These are phyloP conservation scores for Chelonoidis abingdonii DNA, from an alignment of 2,113 vertebrate genomes.

Conservation along the genomic window DNA sequence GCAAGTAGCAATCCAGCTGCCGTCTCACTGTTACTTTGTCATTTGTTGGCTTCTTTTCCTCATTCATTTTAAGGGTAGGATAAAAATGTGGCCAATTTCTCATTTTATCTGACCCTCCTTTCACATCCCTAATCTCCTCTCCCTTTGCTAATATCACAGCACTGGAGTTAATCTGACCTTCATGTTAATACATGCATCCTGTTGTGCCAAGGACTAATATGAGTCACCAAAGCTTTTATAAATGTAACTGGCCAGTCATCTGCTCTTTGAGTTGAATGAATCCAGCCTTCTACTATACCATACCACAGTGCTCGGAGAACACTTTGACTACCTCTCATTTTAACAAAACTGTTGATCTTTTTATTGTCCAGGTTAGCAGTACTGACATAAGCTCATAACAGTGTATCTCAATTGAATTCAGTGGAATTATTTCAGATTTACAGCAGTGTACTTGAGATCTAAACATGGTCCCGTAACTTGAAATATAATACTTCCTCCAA, in stretches of 20 bases:
- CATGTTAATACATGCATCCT: not conserved
- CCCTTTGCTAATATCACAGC: not conserved
- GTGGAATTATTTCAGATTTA: not conserved
- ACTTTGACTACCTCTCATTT: not conserved
- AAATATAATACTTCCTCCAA: not conserved
- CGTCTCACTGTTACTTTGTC: not conserved
- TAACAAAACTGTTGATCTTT: conserved; percentile 20
- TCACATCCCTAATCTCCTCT: not conserved
- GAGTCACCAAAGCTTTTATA: not conserved
- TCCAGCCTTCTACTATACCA: conserved; percentile 1
- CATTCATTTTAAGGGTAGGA: not conserved
- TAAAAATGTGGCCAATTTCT: not conserved
- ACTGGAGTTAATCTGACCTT: not conserved
- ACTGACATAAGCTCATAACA: not conserved
- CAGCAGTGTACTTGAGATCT: not conserved
- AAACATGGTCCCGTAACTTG: not conserved
- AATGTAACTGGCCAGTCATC: not conserved
- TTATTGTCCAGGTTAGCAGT: not conserved
- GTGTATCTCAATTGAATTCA: not conserved
- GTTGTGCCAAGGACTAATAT: conserved; percentile 29
- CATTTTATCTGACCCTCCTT: not conserved
- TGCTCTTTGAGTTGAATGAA: conserved; percentile 35
- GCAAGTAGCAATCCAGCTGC: not conserved
- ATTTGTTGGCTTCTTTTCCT: not conserved
- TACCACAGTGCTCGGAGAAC: not conserved